These are phyloP conservation scores for Kryphioiulus occultus DNA, from an alignment of 2,888 invertebrate species.

Conservation along the genomic window DNA sequence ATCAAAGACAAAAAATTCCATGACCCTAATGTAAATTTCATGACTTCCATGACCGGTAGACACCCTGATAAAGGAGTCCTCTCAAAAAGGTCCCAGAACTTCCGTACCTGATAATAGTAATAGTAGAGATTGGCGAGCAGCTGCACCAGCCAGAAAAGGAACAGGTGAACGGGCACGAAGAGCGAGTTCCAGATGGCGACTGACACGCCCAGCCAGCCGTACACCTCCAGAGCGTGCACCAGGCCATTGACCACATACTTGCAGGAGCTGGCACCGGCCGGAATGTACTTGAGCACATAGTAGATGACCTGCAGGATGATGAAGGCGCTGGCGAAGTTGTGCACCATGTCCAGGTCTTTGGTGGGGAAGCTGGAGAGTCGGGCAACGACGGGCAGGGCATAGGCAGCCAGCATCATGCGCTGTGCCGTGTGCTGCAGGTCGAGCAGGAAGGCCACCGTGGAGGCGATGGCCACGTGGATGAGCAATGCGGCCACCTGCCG, in stretches of 20 bases:
- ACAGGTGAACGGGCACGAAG: slow-evolving; percentile 64
- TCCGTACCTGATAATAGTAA: slow-evolving; percentile 54
- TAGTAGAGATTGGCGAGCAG: slow-evolving; percentile 63
- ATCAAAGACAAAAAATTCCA: no score
- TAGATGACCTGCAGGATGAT: slow-evolving; percentile 62
- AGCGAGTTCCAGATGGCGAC: slow-evolving; percentile 63
- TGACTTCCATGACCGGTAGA: no score
- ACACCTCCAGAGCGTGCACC: slow-evolving; percentile 58
- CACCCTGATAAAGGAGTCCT: no score
- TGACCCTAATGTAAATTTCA: no score
- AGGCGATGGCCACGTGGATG: slow-evolving; percentile 61
- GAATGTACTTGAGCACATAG: slow-evolving; percentile 63
- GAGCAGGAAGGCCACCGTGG: slow-evolving; percentile 61
- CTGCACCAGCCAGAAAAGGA: slow-evolving; percentile 66
- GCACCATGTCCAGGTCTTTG: slow-evolving; percentile 60
- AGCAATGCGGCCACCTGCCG: slow-evolving; percentile 60
- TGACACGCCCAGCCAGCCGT: slow-evolving; percentile 60
- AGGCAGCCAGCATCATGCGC: slow-evolving; percentile 62
- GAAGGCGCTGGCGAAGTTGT: slow-evolving; percentile 64
- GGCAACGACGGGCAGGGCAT: slow-evolving; percentile 65
- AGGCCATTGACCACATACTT: slow-evolving; percentile 58
- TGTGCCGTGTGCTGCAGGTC: slow-evolving; percentile 61
- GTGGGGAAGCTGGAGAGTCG: slow-evolving; percentile 63
- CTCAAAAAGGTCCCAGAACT: slow-evolving; percentile 24
- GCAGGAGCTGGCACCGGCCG: slow-evolving; percentile 60